Evolutionary conservation across 2,888 invertebrate genomes (phyloP), one percentile per base, ranked within the genome.

Genomic region (Meliscaeva auricollis): DNA sequence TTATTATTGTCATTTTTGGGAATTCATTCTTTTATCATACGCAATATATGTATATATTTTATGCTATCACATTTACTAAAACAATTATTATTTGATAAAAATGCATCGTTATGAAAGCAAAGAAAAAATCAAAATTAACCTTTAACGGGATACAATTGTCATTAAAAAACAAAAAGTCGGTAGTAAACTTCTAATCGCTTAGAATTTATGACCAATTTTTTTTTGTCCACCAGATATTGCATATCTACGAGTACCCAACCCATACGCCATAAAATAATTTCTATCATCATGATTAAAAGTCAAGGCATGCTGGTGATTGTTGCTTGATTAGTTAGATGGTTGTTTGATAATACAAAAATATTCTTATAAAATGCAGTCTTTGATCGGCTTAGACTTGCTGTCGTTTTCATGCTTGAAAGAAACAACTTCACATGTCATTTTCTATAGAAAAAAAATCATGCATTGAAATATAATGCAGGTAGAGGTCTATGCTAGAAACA

Each of bases 241-340:
- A 9, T 9, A 13, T 13, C 38, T 9, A 11, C 3, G 8, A 13
- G 3, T 38, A 32, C 4, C 13, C 11, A 35, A 17, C 35, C 11
- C 6, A 26, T 22, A 44, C 32, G 58, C 58, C 54, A 52, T 62
- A 73, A 54, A 46, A 66, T 64, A 30, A 54, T 56, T 46, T 54
- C 64, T 64, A 46, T 64, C 62, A 62, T 70, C 44, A 62, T 77
- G 77, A 77, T 77, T 77, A 77, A 32, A 77, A 77, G 77, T 77
- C 77, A 46, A 77, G 70, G 54, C 77, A 77, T 62, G 50, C 17
- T 22, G 64, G 30, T 46, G 11, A 64, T 46, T 64, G 17, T 44
- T 13, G 41, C n/a, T 44, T 56, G 35, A 56, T 56, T 58, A 17
- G 17, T 32, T 38, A 13, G 3, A 9, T 3, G 15, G 11, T 74